These are phyloP conservation scores for Diabrotica balteata DNA, from an alignment of 2,888 invertebrate genomes.

Conservation along the genomic window DNA sequence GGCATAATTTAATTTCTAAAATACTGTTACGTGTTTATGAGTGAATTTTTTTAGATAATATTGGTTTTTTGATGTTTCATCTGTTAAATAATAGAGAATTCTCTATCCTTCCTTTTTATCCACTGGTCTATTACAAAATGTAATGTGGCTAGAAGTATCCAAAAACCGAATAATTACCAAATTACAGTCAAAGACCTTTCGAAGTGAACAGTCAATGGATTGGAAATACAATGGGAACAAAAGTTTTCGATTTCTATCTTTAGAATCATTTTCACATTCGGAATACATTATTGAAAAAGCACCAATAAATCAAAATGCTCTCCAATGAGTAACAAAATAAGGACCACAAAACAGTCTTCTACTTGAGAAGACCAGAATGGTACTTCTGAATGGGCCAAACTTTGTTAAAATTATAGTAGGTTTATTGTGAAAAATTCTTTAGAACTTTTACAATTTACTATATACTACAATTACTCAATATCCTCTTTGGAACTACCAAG, in stretches of 20 bases:
- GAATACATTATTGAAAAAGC: constrained; percentile 8
- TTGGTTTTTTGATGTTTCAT: too few relatives aligned
- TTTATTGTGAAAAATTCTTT: constrained; percentile 24
- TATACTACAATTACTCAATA: constrained; percentile 31
- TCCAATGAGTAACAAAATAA: constrained; percentile 16
- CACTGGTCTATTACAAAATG: too few relatives aligned
- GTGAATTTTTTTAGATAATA: too few relatives aligned
- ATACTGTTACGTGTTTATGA: too few relatives aligned
- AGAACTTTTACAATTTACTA: constrained; percentile 28
- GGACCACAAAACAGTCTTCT: constrained; percentile 22
- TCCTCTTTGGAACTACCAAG: constrained; percentile 21
- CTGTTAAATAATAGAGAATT: too few relatives aligned
- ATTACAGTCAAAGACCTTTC: too few relatives aligned
- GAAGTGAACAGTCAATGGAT: constrained; percentile 5
- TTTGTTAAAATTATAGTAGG: constrained; percentile 15
- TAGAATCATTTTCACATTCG: constrained; percentile 20
- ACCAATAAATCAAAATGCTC: constrained; percentile 18
- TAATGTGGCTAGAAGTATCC: too few relatives aligned
- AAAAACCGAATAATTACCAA: too few relatives aligned
- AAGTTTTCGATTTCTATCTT: neutral
- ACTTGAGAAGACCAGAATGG: constrained; percentile 16
- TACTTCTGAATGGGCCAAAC: constrained; percentile 14
- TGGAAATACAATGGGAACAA: constrained; percentile 16
- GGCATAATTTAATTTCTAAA: too few relatives aligned
- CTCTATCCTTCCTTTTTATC: too few relatives aligned